phyloP scores from a whole-genome alignment of 2,797 vertebrate genomes.

The Sylvia borin region DNA sequence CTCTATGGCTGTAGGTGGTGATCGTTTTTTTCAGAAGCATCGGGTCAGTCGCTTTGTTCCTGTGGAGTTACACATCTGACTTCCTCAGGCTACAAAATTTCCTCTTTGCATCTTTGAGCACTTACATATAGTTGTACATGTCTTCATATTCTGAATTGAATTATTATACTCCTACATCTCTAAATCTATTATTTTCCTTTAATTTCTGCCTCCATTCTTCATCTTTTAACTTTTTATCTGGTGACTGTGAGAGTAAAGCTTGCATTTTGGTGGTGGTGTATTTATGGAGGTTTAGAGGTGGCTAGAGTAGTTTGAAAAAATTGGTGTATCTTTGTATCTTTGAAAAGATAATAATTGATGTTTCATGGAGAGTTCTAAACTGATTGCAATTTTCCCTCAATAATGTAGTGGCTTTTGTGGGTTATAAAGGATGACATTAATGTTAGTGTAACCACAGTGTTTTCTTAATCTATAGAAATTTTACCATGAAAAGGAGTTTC shows the following conservation, averaged over 20 bases:
- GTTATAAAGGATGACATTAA: neutral
- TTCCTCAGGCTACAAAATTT: neutral
- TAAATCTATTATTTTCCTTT: neutral
- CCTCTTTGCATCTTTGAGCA: neutral
- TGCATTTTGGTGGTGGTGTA: fast-evolving
- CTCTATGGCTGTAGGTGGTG: neutral
- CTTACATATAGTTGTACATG: neutral
- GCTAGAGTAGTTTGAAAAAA: neutral
- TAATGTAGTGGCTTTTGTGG: neutral
- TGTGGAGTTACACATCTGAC: neutral
- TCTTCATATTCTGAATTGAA: neutral
- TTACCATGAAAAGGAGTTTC: neutral
- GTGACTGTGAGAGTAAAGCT: neutral
- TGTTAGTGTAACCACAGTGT: neutral
- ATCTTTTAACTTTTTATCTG: neutral
- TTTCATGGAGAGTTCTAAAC: neutral
- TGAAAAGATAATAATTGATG: neutral
- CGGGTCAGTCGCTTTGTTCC: neutral
- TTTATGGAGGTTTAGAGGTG: neutral
- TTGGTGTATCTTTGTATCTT: neutral
- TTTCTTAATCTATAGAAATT: neutral
- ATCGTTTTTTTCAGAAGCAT: neutral
- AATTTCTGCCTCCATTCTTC: neutral
- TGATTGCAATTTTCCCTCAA: neutral
- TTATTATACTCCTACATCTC: neutral